Evolutionary conservation across 2,113 vertebrate species (phyloP).

Genomic region (Butorides virescens): DNA sequence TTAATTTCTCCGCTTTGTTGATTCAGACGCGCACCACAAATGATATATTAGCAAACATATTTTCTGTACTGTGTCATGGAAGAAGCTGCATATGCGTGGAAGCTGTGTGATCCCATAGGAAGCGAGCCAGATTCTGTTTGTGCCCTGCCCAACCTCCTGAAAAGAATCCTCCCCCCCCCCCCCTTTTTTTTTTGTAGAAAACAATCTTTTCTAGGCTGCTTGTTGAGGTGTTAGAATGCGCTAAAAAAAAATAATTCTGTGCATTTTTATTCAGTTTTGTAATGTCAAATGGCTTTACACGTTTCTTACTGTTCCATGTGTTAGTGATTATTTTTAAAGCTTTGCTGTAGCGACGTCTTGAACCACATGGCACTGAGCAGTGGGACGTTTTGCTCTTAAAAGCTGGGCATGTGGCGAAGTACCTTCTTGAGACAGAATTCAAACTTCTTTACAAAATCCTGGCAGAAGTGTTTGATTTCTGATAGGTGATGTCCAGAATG

Average conservation of each 20-base stretch:
- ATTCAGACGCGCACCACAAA: not conserved
- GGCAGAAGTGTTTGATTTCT: not conserved
- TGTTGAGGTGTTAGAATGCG: not conserved
- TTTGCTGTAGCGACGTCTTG: not conserved
- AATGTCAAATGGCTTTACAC: not conserved
- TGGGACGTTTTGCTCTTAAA: not conserved
- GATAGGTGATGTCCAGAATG: not conserved
- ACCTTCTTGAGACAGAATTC: not conserved
- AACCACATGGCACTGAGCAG: not conserved
- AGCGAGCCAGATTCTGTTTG: not conserved
- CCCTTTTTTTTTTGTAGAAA: not conserved
- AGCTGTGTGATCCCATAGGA: not conserved
- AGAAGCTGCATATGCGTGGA: not conserved
- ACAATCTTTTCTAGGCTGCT: not conserved
- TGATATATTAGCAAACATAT: not conserved
- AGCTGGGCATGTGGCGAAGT: not conserved
- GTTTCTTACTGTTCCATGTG: not conserved
- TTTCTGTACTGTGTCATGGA: slow-evolving; percentile 2
- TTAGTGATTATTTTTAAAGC: slow-evolving; percentile 14
- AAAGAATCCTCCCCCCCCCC: not conserved
- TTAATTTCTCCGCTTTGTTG: not conserved
- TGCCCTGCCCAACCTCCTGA: not conserved
- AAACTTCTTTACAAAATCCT: not conserved
- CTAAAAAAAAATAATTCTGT: not conserved
- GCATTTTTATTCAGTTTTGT: not conserved